Evolutionary conservation across 2,888 invertebrate species (phyloP).

Genomic region (Cataglyphis rosenhaueri): DNA sequence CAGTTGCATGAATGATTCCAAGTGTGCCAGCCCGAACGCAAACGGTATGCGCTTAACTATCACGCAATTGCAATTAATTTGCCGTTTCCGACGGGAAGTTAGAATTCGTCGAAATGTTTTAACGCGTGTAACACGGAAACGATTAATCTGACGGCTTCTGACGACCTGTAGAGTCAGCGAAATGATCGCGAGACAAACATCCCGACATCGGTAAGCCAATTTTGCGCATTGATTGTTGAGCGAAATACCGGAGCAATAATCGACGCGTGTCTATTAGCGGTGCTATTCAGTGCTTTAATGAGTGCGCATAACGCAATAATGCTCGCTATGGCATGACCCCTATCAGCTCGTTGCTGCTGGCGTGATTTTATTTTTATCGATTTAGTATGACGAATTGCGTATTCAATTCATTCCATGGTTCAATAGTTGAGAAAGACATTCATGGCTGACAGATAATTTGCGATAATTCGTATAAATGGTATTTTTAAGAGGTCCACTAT

Average conservation of each 20-base stretch:
- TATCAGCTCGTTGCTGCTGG: background rate
- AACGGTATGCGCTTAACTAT: slow-evolving; percentile 14
- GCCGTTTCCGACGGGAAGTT: slow-evolving; percentile 11
- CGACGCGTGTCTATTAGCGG: slow-evolving; percentile 11
- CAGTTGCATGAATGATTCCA: slow-evolving; percentile 24
- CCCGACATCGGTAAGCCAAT: slow-evolving; percentile 19
- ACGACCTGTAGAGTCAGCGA: slow-evolving; percentile 28
- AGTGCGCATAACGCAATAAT: slow-evolving; percentile 20
- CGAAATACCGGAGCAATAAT: slow-evolving; percentile 36
- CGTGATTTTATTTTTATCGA: slow-evolving; percentile 29
- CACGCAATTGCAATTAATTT: slow-evolving; percentile 50
- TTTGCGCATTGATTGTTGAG: slow-evolving; percentile 26
- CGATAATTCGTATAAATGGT: background rate
- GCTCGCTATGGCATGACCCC: background rate
- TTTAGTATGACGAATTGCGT: background rate
- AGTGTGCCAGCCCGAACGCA: background rate
- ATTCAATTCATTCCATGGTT: background rate
- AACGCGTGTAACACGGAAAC: slow-evolving; percentile 6
- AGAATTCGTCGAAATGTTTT: slow-evolving; percentile 43
- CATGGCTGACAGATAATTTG: background rate
- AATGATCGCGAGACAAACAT: slow-evolving; percentile 11
- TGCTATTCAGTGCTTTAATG: slow-evolving; percentile 37
- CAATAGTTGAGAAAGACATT: background rate
- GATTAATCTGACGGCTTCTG: slow-evolving; percentile 33
- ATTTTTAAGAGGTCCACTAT: background rate